These are phyloP conservation scores for Rhagonycha fulva DNA, from an alignment of 2,888 invertebrate species.

Conservation along the genomic window DNA sequence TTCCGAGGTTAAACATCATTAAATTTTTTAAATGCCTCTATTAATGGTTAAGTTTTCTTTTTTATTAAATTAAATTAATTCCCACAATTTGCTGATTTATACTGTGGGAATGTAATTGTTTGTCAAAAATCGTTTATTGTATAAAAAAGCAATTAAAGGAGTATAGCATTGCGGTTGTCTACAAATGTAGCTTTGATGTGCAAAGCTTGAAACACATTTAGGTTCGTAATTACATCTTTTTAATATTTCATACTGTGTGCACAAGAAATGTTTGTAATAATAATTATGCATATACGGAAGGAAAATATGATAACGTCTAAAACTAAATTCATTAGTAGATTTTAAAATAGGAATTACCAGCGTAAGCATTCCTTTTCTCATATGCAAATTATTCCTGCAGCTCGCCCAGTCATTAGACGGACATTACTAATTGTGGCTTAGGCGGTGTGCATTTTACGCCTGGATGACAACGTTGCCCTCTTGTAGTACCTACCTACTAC, in stretches of 20 bases:
- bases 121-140: not conserved
- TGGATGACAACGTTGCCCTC: constrained; percentile 26
- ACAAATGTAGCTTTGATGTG: constrained; percentile 18
- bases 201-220: constrained; percentile 23
- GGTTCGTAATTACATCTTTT: constrained; percentile 30
- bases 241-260: constrained; percentile 37
- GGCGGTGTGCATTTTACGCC: constrained; percentile 34
- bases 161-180: constrained; percentile 3
- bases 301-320: constrained; percentile 31
- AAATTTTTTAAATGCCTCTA: not conserved
- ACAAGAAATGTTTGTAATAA: constrained; percentile 39
- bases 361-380: constrained; percentile 34
- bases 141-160: constrained; percentile 2
- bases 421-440: constrained; percentile 37
- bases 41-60: not conserved
- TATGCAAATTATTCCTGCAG: constrained; percentile 33
- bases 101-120: not conserved
- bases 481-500: constrained; percentile 4
- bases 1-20: not conserved
- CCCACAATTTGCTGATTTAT: not conserved
- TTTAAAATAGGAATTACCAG: constrained; percentile 40
- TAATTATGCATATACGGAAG: constrained; percentile 39
- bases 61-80: not conserved
- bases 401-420: constrained; percentile 34
- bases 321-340: constrained; percentile 41